phyloP scores from a whole-genome alignment of 2,797 vertebrate species.

The Jordanella pulchra region DNA sequence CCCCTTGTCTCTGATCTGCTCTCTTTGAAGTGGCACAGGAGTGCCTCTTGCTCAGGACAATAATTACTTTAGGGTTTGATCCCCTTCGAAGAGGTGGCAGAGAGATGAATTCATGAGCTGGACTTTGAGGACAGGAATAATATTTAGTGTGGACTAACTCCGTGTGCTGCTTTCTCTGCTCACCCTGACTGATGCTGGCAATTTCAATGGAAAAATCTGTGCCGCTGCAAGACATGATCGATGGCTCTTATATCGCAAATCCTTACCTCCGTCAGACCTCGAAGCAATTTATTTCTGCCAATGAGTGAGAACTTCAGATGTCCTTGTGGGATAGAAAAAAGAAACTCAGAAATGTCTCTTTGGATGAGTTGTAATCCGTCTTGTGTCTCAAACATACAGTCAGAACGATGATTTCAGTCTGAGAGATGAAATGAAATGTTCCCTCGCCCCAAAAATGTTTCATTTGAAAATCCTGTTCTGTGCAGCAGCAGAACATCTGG shows the following conservation, averaged over 20 bases:
- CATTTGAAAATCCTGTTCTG: slow-evolving; percentile 59
- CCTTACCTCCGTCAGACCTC: slow-evolving; percentile 65
- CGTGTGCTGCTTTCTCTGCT: slow-evolving; percentile 53
- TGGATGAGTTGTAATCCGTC: slow-evolving; percentile 31
- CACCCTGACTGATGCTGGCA: slow-evolving; percentile 77
- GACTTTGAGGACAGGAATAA: slow-evolving; percentile 68
- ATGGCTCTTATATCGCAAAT: slow-evolving; percentile 75
- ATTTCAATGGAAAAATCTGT: slow-evolving; percentile 74
- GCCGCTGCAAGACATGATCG: slow-evolving; percentile 73
- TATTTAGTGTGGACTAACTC: slow-evolving; percentile 72
- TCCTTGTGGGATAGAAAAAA: slow-evolving; percentile 30
- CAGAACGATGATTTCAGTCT: slow-evolving; percentile 36
- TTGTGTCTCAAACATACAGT: slow-evolving; percentile 37
- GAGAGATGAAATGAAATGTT: slow-evolving; percentile 45
- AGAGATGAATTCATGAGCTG: slow-evolving; percentile 72
- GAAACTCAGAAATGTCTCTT: slow-evolving; percentile 30
- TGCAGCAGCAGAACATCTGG: slow-evolving; percentile 67
- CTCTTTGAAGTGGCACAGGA: slow-evolving; percentile 78
- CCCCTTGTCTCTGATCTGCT: slow-evolving; percentile 62
- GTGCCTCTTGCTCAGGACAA: slow-evolving; percentile 69
- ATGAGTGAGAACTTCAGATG: slow-evolving; percentile 50
- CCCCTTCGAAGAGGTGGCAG: slow-evolving; percentile 66
- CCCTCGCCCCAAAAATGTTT: slow-evolving; percentile 28
- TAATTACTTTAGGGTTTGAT: slow-evolving; percentile 81
- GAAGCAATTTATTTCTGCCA: slow-evolving; percentile 72